phyloP scores from a whole-genome alignment of 2,113 vertebrate species.

The Amphiprion ocellaris region DNA sequence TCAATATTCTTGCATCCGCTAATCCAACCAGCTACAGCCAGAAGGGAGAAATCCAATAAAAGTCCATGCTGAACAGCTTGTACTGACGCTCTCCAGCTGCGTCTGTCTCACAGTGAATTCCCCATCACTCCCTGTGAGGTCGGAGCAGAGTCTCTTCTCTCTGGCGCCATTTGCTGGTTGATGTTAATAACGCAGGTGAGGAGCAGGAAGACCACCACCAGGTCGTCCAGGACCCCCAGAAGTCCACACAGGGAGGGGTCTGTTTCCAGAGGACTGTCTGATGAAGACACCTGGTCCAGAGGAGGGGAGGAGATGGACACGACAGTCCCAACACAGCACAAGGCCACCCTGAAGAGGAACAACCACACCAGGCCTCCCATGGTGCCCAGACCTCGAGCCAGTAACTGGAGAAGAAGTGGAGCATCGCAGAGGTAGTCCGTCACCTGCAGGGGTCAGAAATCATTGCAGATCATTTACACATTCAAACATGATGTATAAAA shows the following conservation, averaged over 20 bases:
- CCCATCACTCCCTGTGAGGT: constrained; percentile 61
- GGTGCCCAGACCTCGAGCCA: constrained; percentile 79
- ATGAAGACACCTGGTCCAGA: constrained; percentile 27
- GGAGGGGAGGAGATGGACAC: constrained; percentile 79
- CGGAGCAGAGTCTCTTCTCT: constrained; percentile 50
- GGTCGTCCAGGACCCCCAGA: constrained; percentile 84
- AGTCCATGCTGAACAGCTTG: constrained; percentile 33
- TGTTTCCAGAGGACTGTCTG: constrained; percentile 44
- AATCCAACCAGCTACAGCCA: constrained; percentile 25
- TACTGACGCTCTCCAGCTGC: constrained; percentile 2
- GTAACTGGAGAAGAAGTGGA: constrained; percentile 80
- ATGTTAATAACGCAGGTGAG: constrained; percentile 87
- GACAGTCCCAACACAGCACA: constrained; percentile 85
- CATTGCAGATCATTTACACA: too few relatives aligned
- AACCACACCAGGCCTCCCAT: constrained; percentile 83
- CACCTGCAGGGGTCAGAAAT: constrained; percentile 70
- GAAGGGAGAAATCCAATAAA: constrained; percentile 40
- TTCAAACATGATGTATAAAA: background rate
- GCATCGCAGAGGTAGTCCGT: constrained; percentile 86
- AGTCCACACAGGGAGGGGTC: constrained; percentile 81
- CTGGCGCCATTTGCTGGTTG: constrained; percentile 85
- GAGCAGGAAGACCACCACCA: constrained; percentile 86
- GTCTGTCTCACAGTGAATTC: constrained; percentile 54
- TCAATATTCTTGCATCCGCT: constrained; percentile 35
- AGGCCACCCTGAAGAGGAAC: constrained; percentile 84